Conservation (phyloP, 2,888 invertebrate genomes). For the Hyppa rectilinea region DNA sequence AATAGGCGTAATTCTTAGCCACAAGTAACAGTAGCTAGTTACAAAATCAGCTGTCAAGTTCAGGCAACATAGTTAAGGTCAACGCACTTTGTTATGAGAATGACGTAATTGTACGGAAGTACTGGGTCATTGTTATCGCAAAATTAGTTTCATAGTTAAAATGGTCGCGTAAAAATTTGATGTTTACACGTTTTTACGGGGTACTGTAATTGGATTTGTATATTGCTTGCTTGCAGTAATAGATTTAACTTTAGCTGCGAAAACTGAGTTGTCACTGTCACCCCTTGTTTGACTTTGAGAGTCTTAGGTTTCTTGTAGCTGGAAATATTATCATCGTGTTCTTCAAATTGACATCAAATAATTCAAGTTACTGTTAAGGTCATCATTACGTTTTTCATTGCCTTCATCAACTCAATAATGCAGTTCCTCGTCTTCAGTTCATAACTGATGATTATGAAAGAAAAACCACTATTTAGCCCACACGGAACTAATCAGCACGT, state of each 20-base stretch:
- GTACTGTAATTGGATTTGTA: slow-evolving; percentile 40
- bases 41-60: slow-evolving; percentile 53
- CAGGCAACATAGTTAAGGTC: slow-evolving; percentile 45
- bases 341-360: neutral
- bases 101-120: slow-evolving; percentile 58
- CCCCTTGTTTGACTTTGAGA: neutral
- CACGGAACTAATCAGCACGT: slow-evolving; percentile 59
- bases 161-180: slow-evolving; percentile 39
- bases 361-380: neutral
- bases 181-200: slow-evolving; percentile 22
- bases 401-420: slow-evolving; percentile 7
- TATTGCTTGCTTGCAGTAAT: neutral
- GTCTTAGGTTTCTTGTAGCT: too few relatives aligned
- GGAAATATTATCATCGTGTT: neutral
- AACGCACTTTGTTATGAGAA: slow-evolving; percentile 34
- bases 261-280: neutral
- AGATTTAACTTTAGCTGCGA: neutral
- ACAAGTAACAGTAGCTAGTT: slow-evolving; percentile 19
- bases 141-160: slow-evolving; percentile 61
- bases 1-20: neutral
- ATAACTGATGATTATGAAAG: neutral
- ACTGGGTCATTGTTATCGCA: slow-evolving; percentile 60
- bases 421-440: neutral
- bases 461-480: slow-evolving; percentile 41
- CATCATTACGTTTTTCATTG: neutral